These are phyloP conservation scores for Litoditis marina DNA, from an alignment of 2,888 invertebrate species.

Conservation along the genomic window DNA sequence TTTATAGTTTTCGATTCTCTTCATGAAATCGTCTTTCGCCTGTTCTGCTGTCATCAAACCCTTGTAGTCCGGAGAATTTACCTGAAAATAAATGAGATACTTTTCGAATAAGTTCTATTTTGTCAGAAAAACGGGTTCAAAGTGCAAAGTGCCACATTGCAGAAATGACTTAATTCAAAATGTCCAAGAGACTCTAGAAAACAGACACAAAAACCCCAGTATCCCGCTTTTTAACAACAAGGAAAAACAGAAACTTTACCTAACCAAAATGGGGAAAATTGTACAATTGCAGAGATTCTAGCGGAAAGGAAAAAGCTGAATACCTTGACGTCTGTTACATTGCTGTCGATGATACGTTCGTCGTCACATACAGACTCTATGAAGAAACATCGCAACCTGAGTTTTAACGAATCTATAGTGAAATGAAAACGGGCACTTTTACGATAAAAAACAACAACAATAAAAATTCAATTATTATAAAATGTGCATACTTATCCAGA, in stretches of 20 bases:
- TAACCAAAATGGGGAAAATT: neutral
- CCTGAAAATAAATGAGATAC: too few relatives aligned
- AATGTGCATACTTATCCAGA: neutral
- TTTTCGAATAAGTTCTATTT: neutral
- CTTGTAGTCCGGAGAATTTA: conserved; percentile 93
- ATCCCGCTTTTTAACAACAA: neutral
- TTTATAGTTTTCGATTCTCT: conserved; percentile 86
- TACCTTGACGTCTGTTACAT: conserved; percentile 73
- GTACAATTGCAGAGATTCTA: neutral
- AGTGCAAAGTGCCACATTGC: too few relatives aligned
- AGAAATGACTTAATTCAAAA: too few relatives aligned
- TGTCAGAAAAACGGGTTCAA: conserved; percentile 60
- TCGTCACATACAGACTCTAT: conserved; percentile 97
- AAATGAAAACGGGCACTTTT: neutral
- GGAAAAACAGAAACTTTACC: neutral
- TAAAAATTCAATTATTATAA: too few relatives aligned
- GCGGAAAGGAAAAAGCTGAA: neutral
- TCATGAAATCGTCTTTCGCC: conserved; percentile 83
- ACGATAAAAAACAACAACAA: too few relatives aligned
- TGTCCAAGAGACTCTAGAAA: too few relatives aligned
- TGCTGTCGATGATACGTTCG: conserved; percentile 88
- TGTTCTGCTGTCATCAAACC: conserved; percentile 76
- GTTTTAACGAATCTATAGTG: conserved; percentile 2
- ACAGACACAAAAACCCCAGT: too few relatives aligned
- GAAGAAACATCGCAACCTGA: conserved; percentile 83